Evolutionary conservation across 2,797 vertebrate genomes (phyloP), one percentile per base, ranked within the genome.

Genomic region (Acridotheres tristis): DNA sequence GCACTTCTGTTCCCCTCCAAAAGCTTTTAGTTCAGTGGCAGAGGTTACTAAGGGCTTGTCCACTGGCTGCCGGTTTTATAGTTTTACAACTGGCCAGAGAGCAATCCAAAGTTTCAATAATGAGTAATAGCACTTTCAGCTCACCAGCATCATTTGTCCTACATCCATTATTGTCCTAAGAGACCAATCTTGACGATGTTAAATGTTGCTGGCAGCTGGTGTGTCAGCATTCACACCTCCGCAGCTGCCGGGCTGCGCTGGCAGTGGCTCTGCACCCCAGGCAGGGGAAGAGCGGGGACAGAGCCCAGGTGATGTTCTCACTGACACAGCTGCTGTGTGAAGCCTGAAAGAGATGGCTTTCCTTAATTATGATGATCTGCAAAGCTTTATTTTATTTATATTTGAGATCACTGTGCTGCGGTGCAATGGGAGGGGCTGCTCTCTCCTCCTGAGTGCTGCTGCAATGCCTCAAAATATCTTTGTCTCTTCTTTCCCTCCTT

Each of bases 121-220:
- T 97, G 98, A 98, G 87, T 97, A 94, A 97, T 97, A 94, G 92
- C 96, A 97, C 97, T 97, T 98, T 97, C 96, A 96, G 94, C 97
- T 98, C 94, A 95, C 97, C 96, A 97, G 98, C 96, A 91, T 98
- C 98, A 98, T 98, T 98, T 98, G 97, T 98, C 97, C 97, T 91
- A 94, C 94, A 96, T 96, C 97, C 96, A 97, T 97, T 98, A 97
- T 96, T 83, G 96, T 97, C 97, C 95, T 97, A 43, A 66, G 98
- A 98, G 98, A 97, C 88, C 94, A 81, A 96, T 97, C 93, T 88
- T 32, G 29, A 94, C 97, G 97, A 97, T 90, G 75, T 95, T 95
- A 98, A 96, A 97, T 94, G 96, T 82, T 89, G 51, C 62, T 77
- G 50, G 97, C 98, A 98, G 98, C 98, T 98, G 98, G 97, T 71